Base-by-base conservation (phyloP, 2,113 vertebrate species). In the Potamarius usumacintae region DNA sequence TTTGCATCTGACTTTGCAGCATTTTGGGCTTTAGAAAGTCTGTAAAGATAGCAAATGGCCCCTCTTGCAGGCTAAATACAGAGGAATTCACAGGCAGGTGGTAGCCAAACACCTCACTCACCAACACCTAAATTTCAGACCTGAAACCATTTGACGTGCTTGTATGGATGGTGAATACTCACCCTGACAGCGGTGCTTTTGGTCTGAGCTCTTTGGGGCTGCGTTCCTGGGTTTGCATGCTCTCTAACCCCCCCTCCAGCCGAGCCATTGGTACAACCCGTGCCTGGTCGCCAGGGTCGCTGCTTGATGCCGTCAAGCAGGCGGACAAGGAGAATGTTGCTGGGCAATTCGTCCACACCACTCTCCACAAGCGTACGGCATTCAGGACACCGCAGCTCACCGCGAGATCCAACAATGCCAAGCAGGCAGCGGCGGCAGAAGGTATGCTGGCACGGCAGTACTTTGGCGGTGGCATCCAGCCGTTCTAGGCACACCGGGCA, bases 301-400 rank as follows among this genome's bases (percentile, higher is more conserved):
- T 99, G 98, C 91, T 98, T 99, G 95, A 99, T 99, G 89, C 98
- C 98, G 62, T 99, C 98, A 92, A 99, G 94, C 69, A 99, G 96
- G 85, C 98, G 95, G 82, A 99, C 98, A 4, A 99, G 97, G 65
- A 99, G 94, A 92, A 99, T 99, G 89, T 99, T 99, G 94, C 97
- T 99, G 57, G 98, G 98, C 69, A 99, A 97, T 76, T 99, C 97
- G 0, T 99, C 98, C 22, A 99, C 98, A 0, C 95, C 92, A 0
- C 96, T 97, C 91, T 97, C 97, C 87, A 99, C 98, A 20, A 99
- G 93, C 50, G 97, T 99, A 91, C 98, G 95, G 93, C 98, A 99
- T 93, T 99, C 98, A 0, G 98, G 98, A 91, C 98, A 99, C 34
- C 98, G 95, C 88, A 99, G 95, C 93, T 99, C 98, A 0, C 96